Percentiles rank a stretch among this genome's conserved stretches.
phyloP scores from a whole-genome alignment of 2,797 vertebrate genomes.

The Eospalax fontanierii region DNA sequence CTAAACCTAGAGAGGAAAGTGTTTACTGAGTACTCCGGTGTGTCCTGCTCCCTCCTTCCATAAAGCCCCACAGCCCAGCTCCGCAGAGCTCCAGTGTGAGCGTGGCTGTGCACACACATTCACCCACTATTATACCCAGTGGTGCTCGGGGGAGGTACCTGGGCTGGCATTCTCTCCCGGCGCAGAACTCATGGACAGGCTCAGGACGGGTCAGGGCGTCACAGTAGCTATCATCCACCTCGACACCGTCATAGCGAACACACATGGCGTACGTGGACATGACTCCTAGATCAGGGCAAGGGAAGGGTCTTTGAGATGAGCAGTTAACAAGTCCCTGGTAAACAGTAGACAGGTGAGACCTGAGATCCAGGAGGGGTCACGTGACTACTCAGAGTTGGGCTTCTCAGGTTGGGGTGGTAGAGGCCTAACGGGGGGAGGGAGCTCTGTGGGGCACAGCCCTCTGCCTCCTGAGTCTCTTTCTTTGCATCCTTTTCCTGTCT shows the following conservation, averaged over 20 bases:
- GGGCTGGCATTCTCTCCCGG: constrained; percentile 97
- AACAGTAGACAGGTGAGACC: background rate
- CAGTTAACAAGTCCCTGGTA: background rate
- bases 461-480: rapidly evolving
- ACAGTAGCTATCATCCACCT: constrained; percentile 97
- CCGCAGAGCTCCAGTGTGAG: background rate
- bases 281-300: constrained; percentile 90
- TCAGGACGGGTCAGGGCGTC: constrained; percentile 97
- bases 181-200: constrained; percentile 98
- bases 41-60: too few relatives aligned
- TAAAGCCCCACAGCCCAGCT: background rate
- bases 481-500: background rate
- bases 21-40: rapidly evolving
- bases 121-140: background rate
- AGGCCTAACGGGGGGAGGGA: rapidly evolving
- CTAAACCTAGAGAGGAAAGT: too few relatives aligned
- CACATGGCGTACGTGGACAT: constrained; percentile 97
- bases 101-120: background rate
- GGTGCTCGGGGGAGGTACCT: constrained; percentile 90
- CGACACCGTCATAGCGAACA: constrained; percentile 96
- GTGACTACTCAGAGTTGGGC: background rate
- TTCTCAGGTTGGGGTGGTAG: background rate
- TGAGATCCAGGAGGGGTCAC: background rate
- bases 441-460: background rate
- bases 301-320: background rate